A percentile compares a stretch with the other conserved stretches of the same genome.
These are phyloP conservation scores for Bungarus multicinctus DNA, from an alignment of 2,113 vertebrate genomes.

Conservation along the genomic window DNA sequence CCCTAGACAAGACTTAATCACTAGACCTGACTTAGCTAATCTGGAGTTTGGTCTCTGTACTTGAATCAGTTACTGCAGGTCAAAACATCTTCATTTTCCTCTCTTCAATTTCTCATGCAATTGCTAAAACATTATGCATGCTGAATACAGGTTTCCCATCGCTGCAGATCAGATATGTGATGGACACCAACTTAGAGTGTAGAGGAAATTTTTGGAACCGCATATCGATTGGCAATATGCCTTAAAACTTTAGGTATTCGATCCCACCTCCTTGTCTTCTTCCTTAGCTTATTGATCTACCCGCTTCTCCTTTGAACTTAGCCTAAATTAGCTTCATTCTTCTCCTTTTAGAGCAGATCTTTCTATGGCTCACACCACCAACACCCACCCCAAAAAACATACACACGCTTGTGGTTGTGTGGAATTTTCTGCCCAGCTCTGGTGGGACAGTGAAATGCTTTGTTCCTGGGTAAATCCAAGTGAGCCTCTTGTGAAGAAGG, in stretches of 20 bases:
- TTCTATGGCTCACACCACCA: too few species aligned
- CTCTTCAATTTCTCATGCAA: neutral
- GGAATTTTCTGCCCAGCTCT: neutral
- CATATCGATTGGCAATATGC: neutral
- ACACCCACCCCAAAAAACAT: too few species aligned
- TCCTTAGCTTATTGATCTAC: neutral
- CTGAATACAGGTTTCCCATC: neutral
- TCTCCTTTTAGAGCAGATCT: neutral
- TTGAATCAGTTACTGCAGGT: constrained; percentile 6
- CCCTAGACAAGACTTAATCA: too few species aligned
- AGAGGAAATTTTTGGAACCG: neutral
- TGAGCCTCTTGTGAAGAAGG: neutral
- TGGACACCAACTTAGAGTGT: neutral
- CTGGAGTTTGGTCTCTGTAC: constrained; percentile 28
- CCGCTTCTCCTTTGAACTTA: neutral
- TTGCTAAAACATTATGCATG: neutral
- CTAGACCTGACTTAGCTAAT: constrained; percentile 2
- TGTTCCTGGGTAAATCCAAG: neutral
- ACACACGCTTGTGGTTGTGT: neutral
- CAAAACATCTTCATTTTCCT: neutral
- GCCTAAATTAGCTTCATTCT: neutral
- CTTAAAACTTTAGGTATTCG: neutral
- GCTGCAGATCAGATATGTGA: neutral
- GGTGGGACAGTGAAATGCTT: neutral
- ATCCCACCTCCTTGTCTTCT: neutral